Evolutionary conservation across 1,140 invertebrate genomes (phyloP).

Genomic region (Himalopsyche phryganea): DNA sequence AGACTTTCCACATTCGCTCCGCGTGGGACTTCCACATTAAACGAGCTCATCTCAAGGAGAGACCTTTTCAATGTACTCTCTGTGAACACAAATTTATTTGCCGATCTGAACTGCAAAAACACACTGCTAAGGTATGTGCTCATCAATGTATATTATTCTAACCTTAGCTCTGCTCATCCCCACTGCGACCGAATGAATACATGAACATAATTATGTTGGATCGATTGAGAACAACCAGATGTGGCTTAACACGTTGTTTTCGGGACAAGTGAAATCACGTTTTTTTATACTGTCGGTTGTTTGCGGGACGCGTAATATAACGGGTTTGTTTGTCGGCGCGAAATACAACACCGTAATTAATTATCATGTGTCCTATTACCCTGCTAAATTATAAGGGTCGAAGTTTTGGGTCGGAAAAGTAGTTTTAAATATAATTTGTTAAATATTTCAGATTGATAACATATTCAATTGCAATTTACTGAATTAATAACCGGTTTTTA

Average conservation of each 20-base stretch:
- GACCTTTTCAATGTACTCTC: conserved; percentile 35
- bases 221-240: not conserved
- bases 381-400: not conserved
- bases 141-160: not conserved
- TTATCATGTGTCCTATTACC: not conserved
- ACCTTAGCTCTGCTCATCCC: not conserved
- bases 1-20: conserved; percentile 29
- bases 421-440: no score
- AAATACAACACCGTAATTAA: not conserved
- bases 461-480: no score
- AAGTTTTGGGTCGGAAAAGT: no score
- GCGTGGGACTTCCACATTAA: conserved; percentile 18
- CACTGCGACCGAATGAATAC: not conserved
- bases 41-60: conserved; percentile 25
- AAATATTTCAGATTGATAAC: no score
- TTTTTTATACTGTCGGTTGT: no score
- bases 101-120: conserved; percentile 15
- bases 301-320: no score
- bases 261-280: not conserved
- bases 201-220: not conserved
- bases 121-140: conserved; percentile 5
- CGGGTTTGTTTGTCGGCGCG: no score
- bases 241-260: not conserved
- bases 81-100: conserved; percentile 36
- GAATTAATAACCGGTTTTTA: no score